Base-by-base conservation (phyloP, 2,113 vertebrate genomes). In the Erpornis zantholeuca region DNA sequence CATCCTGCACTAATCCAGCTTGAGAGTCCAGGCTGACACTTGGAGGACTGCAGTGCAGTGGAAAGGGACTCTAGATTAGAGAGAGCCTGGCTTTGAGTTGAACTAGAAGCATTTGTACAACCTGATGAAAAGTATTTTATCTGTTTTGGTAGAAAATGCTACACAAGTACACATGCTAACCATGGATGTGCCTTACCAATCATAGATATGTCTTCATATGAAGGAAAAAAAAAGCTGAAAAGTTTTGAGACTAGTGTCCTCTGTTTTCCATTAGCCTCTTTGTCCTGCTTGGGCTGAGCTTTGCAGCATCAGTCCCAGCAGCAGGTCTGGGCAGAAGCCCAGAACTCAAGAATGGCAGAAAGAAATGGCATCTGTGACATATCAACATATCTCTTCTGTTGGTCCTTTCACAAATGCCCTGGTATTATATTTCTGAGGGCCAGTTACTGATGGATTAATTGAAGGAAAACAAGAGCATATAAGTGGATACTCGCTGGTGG, bases 381-480 rank as follows among this genome's bases (percentile, higher is more conserved):
- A 61, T 89, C 36, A 64, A 78, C 61, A 44, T 42, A 56, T 86
- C 73, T 83, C 60, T 82, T 88, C 71, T 86, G 45, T 36, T 9
- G 1, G 36, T 33, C 63, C 47, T 94, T 91, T 91, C 80, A 91
- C 71, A 86, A 81, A 49, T 88, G 52, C 23, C 20, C 73, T 77
- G 69, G 54, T 86, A 77, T 94, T 92, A 65, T 21, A 36, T 90
- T 93, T 91, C 92, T 64, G 87, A 94, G 71, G 27, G 27, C 45
- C 79, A 90, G 66, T 27, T 69, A 73, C 45, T 50, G 59, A 29
- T 70, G 68, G 65, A 94, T 92, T 90, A 86, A 88, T 47, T 86
- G 83, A 90, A 96, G 75, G 71, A 76, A 91, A 96, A 68, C 69
- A 93, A 60, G 44, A 93, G 44, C 44, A 38, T 20, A 9, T 18